Conservation (phyloP, 2,888 invertebrate genomes). For the Eledona agricola region DNA sequence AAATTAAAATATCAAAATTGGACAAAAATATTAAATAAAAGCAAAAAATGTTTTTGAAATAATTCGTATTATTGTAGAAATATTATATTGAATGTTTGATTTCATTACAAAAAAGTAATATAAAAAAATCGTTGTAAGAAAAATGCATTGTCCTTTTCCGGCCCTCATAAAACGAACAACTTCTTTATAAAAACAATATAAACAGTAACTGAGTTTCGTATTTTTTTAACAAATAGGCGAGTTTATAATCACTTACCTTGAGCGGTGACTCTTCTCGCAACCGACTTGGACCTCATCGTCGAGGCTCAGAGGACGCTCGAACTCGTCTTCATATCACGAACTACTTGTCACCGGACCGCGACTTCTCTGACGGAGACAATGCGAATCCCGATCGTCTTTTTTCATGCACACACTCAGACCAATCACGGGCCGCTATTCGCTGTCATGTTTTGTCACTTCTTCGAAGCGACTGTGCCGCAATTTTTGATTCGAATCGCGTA, state of each 20-base stretch:
- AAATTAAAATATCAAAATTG: no score
- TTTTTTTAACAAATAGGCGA: no score
- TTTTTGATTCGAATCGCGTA: conserved; percentile 60
- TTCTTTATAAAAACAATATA: no score
- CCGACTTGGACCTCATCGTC: conserved; percentile 77
- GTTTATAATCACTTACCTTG: conserved; percentile 68
- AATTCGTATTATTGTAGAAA: no score
- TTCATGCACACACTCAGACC: conserved; percentile 58
- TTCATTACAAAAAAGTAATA: no score
- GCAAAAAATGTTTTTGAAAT: no score
- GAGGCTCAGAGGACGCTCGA: conserved; percentile 30
- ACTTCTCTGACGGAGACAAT: conserved; percentile 56
- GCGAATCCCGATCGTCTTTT: conserved; percentile 58
- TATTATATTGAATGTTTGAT: no score
- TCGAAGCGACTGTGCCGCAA: conserved; percentile 60
- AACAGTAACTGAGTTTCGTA: no score
- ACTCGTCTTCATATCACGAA: conserved; percentile 50
- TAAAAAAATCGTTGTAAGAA: no score
- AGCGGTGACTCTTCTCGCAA: conserved; percentile 74
- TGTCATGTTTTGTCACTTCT: conserved; percentile 64
- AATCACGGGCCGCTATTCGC: conserved; percentile 60
- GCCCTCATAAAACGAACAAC: no score
- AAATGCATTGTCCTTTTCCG: no score
- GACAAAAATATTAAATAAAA: no score
- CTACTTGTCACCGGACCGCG: conserved; percentile 52